Base-by-base conservation (phyloP, 1,140 invertebrate genomes). In the Leptoteleia sp. region DNA sequence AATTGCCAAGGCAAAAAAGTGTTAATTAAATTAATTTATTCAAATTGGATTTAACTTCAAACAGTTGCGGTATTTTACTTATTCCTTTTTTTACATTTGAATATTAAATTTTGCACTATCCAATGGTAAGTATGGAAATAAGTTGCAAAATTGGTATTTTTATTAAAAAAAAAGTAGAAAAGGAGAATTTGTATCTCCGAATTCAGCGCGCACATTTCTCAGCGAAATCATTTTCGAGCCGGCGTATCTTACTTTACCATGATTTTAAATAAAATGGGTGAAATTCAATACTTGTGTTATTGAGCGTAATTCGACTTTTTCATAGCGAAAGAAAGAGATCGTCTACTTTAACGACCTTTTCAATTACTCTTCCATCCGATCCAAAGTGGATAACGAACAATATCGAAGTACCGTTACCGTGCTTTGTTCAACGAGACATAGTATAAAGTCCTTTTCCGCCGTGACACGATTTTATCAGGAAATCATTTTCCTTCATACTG, bases 401-500 rank as follows among this genome's bases (percentile, higher is more conserved):
- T 80, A 80, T 76, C 72, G 68, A 62, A 55, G 71, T 59, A 79
- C 54, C 57, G 48, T 71, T 48, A 75, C 43, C 33, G 72, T 57
- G 70, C 68, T 68, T 61, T 81, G 64, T 75, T 71, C 70, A 70
- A 73, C 52, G 67, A 73, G 48, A 77, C 59, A 70, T 62, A 73
- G 64, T 43, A 64, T 64, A 61, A 80, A 71, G 55, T 73, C 50
- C 54, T 65, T 77, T 73, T 80, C 47, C 57, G 27, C 61, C 64
- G 64, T 71, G 43, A 80, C 71, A 75, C 57, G 57, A 75, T 77
- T 71, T 77, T 68, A 81, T 75, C 64, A 67, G 59, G 61, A 77
- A 77, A 68, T 75, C 75, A 77, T 81, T 78, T 71, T 75, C 70
- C 75, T 77, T 77, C 61, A 43, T 81, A 71, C 77, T 61, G 77